Conservation (phyloP, 2,113 vertebrate genomes). For the Meriones unguiculatus region DNA sequence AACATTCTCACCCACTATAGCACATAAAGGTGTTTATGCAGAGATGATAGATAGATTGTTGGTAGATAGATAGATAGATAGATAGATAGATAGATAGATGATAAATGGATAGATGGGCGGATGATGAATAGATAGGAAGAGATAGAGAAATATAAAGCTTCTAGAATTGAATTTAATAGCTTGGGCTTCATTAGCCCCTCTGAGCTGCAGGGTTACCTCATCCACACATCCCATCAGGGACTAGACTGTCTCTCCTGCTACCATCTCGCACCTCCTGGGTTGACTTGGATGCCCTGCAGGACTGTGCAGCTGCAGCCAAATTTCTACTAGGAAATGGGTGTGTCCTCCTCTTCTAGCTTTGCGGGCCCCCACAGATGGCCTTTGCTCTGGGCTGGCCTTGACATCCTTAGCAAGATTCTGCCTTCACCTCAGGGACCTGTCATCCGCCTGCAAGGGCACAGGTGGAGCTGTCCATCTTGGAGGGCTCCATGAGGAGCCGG, state of each 20-base stretch:
- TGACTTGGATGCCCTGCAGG: neutral
- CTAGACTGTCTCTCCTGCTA: neutral
- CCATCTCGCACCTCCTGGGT: neutral
- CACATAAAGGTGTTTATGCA: neutral
- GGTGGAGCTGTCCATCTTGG: neutral
- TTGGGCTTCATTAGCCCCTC: neutral
- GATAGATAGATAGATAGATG: neutral
- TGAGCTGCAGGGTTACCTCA: neutral
- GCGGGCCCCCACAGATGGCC: fast-evolving
- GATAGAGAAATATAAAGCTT: neutral
- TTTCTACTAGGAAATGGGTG: neutral
- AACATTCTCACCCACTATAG: neutral
- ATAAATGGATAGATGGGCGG: neutral
- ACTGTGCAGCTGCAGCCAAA: neutral
- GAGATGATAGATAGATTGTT: neutral
- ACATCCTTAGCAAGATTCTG: neutral
- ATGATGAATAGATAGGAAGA: neutral
- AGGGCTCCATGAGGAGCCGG: neutral
- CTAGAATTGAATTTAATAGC: neutral
- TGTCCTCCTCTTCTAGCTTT: neutral
- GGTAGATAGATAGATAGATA: neutral
- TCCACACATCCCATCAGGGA: neutral
- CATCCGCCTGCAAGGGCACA: neutral
- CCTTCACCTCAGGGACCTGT: neutral
- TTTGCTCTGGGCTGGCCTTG: neutral